phyloP scores from a whole-genome alignment of 2,888 invertebrate species.

The Metalampra italica region DNA sequence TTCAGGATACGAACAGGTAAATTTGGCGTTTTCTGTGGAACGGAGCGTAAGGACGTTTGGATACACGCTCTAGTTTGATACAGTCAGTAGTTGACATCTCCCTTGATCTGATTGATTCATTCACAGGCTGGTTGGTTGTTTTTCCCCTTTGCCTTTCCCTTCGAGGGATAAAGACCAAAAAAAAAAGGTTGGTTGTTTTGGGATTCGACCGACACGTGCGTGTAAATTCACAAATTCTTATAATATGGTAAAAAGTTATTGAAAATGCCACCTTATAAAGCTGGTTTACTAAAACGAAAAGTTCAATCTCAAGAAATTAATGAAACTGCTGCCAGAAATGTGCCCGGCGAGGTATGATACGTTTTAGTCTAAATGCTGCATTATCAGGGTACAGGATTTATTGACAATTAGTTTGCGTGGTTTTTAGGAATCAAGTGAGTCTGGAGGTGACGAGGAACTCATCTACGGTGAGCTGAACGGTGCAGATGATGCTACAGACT shows the following conservation, averaged over 20 bases:
- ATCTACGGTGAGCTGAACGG: constrained; percentile 41
- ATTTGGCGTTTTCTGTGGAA: too few species aligned
- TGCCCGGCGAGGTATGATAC: constrained; percentile 22
- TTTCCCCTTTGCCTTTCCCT: too few species aligned
- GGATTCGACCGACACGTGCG: background rate
- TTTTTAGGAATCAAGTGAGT: constrained; percentile 22
- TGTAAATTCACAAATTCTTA: background rate
- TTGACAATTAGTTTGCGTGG: background rate
- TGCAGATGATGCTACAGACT: constrained; percentile 52
- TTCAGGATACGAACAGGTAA: too few species aligned
- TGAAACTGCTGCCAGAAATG: constrained; percentile 15
- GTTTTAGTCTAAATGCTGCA: background rate
- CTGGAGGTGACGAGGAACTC: constrained; percentile 37
- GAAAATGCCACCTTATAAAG: constrained; percentile 63
- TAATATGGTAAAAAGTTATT: background rate
- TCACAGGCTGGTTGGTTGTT: too few species aligned
- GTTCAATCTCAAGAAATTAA: constrained; percentile 24
- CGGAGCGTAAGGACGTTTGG: too few species aligned
- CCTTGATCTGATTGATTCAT: too few species aligned
- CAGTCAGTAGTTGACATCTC: too few species aligned
- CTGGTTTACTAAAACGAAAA: constrained; percentile 61
- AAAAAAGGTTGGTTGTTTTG: too few species aligned
- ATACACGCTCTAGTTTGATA: too few species aligned
- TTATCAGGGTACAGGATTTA: background rate
- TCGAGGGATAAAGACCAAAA: too few species aligned